These are phyloP conservation scores for Heterohyrax brucei DNA, from an alignment of 2,797 vertebrate genomes.

Conservation along the genomic window DNA sequence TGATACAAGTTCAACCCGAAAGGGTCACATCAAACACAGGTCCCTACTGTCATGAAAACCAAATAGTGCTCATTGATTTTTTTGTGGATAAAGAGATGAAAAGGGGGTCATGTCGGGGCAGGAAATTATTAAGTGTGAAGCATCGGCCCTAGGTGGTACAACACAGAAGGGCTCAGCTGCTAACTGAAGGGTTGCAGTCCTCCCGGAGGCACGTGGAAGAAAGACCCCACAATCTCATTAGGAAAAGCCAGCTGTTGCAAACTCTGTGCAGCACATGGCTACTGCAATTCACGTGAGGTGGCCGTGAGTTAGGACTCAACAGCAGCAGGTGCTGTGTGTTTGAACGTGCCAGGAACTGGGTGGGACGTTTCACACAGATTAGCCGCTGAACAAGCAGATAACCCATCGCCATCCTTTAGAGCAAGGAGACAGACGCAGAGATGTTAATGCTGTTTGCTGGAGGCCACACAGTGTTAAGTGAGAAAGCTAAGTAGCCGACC, in stretches of 20 bases:
- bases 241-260: not conserved
- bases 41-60: conserved; percentile 50
- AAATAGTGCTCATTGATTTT: conserved; percentile 81
- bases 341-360: not conserved
- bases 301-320: no score
- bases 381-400: not conserved
- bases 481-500: fast-evolving
- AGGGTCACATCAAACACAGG: conserved; percentile 62
- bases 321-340: no score
- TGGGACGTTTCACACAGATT: not conserved
- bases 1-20: conserved; percentile 79
- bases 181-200: not conserved
- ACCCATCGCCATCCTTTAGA: not conserved
- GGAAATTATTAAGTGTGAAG: not conserved
- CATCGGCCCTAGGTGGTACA: not conserved
- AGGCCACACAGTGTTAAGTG: not conserved
- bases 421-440: conserved; percentile 16
- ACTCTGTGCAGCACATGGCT: not conserved
- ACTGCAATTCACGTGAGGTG: no score
- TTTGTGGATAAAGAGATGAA: not conserved
- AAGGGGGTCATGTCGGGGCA: not conserved
- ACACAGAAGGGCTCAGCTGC: no score
- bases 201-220: not conserved
- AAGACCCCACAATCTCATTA: not conserved
- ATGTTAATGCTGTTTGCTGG: not conserved